Conservation (phyloP, 1,140 invertebrate species). For the Pogonus chalceus region DNA sequence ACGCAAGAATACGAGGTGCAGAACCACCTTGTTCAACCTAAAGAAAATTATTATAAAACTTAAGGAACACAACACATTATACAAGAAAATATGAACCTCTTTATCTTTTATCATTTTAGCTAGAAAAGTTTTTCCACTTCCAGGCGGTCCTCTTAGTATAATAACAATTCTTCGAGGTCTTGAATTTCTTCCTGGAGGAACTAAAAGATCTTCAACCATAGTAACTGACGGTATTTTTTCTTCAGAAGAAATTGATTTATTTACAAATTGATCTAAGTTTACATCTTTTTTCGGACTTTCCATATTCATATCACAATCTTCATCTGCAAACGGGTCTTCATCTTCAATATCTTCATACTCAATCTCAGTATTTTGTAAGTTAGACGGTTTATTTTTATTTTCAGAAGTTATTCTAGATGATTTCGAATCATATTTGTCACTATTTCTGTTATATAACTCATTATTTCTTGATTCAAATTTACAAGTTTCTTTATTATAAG, state of each 20-base stretch:
- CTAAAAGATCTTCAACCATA: conserved; percentile 75
- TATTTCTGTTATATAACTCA: too few species aligned
- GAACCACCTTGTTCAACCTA: conserved; percentile 67
- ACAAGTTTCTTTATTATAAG: too few species aligned
- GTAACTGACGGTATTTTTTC: conserved; percentile 32
- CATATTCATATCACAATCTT: conserved; percentile 17
- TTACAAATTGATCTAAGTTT: conserved; percentile 33
- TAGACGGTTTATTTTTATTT: too few species aligned
- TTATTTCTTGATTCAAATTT: too few species aligned
- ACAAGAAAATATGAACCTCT: conserved; percentile 32
- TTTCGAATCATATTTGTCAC: too few species aligned
- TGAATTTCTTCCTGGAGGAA: conserved; percentile 56
- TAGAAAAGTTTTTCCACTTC: conserved; percentile 80
- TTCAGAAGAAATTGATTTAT: conserved; percentile 20
- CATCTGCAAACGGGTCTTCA: background rate
- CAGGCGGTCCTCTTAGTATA: conserved; percentile 80
- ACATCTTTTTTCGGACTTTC: conserved; percentile 35
- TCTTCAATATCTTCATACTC: background rate
- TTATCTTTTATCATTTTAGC: conserved; percentile 78
- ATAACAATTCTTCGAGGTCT: conserved; percentile 77
- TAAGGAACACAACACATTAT: conserved; percentile 6
- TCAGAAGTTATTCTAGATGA: too few species aligned
- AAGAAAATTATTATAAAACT: conserved; percentile 14
- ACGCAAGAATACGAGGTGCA: conserved; percentile 78
- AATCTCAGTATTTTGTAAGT: too few species aligned